Evolutionary conservation across 2,888 invertebrate species (phyloP), one percentile per base, ranked within the genome.

Genomic region (Pachymerium ferrugineum): DNA sequence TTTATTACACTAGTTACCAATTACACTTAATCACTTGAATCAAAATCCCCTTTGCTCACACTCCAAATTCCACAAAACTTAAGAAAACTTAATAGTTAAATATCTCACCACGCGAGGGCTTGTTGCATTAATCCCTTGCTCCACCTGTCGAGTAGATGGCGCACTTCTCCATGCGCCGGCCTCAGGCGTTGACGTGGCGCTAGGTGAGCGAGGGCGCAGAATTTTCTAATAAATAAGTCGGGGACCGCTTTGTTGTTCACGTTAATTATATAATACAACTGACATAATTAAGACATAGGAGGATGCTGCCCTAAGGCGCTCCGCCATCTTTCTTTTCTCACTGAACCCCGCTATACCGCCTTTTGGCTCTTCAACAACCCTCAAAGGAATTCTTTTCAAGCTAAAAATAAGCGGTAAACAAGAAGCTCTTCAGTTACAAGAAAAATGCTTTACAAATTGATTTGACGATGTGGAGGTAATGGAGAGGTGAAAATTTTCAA

Each of bases 211-310:
- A 62, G 62, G 62, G 62, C 62, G 62, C 62, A 25, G 62, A 62
- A 62, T 62, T 62, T 38, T 62, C 62, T 62, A 25, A 62, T 62
- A 62, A 62, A 62, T 62, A 62, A 62, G 62, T 62, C 62, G 62
- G 25, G 62, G 62, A 25, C 62, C 62, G 62, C 62, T 62, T 62
- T 62, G 62, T 62, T 62, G 62, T 62, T 62, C 62, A 62, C 62
- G 62, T 62, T 62, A 62, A 62, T 62, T 62, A 62, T 28, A 62
- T 62, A 62, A 62, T 62, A 25, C 28, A 62, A 62, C 62, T 62
- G 62, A 62, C 62, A 62, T 62, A 62, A 62, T 62, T 62, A 62
- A 62, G 62, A 62, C 62, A 62, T 62, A 62, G 62, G 62, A 62
- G 62, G 62, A 62, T 4, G 62, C 62, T 12, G 62, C 62, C 62